A percentile compares a stretch with the other conserved stretches of the same genome.
These are phyloP conservation scores for Grammomys surdaster DNA, from an alignment of 2,113 vertebrate genomes.

Conservation along the genomic window DNA sequence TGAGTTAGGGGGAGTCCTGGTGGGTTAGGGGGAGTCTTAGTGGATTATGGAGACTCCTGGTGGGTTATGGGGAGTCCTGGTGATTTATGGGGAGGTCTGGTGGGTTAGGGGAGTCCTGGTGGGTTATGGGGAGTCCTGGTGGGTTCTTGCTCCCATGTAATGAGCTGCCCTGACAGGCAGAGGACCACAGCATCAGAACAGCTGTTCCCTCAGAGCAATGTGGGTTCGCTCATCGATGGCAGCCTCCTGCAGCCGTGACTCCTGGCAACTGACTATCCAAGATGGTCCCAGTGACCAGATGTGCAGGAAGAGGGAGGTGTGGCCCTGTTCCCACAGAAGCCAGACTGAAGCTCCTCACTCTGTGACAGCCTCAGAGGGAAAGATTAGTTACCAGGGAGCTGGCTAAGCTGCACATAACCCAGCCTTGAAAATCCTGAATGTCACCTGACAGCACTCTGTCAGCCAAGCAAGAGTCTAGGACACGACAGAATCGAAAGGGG, in stretches of 20 bases:
- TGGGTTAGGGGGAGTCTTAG: not conserved
- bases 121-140: not conserved
- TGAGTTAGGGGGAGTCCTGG: not conserved
- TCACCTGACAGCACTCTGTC: not conserved
- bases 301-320: accelerated
- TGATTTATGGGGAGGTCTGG: not conserved
- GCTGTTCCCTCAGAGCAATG: not conserved
- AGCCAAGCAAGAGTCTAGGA: too few relatives aligned
- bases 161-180: not conserved
- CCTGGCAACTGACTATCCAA: accelerated
- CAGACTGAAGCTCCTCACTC: not conserved
- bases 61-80: too few relatives aligned
- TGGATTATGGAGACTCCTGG: not conserved
- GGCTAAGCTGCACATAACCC: not conserved
- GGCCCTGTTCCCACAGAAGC: too few relatives aligned
- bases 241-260: accelerated
- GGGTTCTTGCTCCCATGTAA: too few relatives aligned
- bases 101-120: not conserved
- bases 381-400: not conserved
- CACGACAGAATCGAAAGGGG: not conserved
- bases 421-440: not conserved
- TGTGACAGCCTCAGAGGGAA: not conserved
- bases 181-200: not conserved
- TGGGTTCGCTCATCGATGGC: not conserved
- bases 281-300: not conserved